Percentiles rank a stretch among this genome's conserved stretches.
These are phyloP conservation scores for Phylloscopus whistleri DNA, from an alignment of 2,113 vertebrate genomes.

Conservation along the genomic window DNA sequence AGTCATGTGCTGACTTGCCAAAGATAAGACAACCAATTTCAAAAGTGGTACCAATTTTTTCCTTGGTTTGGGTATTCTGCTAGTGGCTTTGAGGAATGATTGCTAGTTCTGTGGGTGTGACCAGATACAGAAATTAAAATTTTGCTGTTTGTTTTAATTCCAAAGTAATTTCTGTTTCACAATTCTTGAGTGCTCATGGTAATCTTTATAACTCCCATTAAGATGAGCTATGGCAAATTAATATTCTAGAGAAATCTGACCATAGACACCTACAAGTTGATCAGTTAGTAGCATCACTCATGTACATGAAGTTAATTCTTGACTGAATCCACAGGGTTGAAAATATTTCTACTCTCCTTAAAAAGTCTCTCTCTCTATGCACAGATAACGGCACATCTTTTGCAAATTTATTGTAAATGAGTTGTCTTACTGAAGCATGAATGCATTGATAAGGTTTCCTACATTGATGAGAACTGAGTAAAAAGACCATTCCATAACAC, in stretches of 20 bases:
- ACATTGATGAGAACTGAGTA: not conserved
- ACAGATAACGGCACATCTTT: not conserved
- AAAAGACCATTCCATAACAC: not conserved
- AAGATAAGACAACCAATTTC: not conserved
- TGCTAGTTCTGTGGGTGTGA: not conserved
- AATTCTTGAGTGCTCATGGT: not conserved
- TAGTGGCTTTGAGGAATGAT: not conserved
- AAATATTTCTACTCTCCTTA: not conserved
- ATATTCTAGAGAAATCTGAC: not conserved
- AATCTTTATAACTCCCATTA: not conserved
- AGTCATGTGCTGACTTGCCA: not conserved
- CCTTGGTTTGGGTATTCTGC: not conserved
- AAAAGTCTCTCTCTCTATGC: not conserved
- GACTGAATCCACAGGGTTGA: not conserved
- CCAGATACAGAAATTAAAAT: not conserved
- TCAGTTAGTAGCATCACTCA: not conserved
- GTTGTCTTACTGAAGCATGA: not conserved
- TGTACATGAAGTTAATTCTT: not conserved
- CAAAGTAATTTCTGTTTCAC: not conserved
- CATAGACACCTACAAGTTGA: not conserved
- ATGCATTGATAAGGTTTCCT: not conserved
- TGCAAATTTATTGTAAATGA: not conserved
- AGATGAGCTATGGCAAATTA: not conserved
- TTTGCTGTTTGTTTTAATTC: not conserved
- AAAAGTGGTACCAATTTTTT: not conserved